Base-by-base conservation (phyloP, 2,113 vertebrate species). In the Mugil cephalus region DNA sequence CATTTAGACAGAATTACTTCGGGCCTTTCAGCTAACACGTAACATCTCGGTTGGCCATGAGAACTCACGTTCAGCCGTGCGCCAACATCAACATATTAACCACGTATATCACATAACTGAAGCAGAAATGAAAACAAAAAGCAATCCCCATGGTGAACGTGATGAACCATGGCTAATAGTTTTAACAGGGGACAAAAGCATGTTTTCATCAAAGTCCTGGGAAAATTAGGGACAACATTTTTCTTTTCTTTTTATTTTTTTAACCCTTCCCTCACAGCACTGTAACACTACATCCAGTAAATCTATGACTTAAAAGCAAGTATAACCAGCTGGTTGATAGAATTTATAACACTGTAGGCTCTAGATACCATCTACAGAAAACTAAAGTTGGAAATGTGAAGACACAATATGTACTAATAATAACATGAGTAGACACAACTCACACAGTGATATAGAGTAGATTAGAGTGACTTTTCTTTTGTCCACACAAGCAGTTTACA, bases 11-110 rank as follows among this genome's bases (percentile, higher is more conserved):
- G n/a, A 46, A 67, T 54, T 70, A 39, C 48, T 60, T 2, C 24
- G 24, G 24, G 24, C 2, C 69, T 69, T 70, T 66, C 38, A 74
- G 55, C 53, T 66, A 74, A 85, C 48, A 58, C 62, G 34, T 60
- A n/a, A 71, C 30, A 36, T 71, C 61, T 58, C 34, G 19, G 53
- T 60, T 74, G 46, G 65, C 51, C 52, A 45, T 61, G 59, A 77
- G 69, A 77, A 62, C 76, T 73, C 12, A 36, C 52, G 39, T 61
- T 43, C 17, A 36, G 53, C 7, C 3, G 40, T 55, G 58, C n/a
- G 67, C 84, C 70, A 80, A 77, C 46, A 19, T 61, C 60, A 86
- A 78, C 80, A 83, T 83, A 78, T 64, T 66, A 73, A 63, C 48
- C 67, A 58, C 54, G 54, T 60, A 70, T 66, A 75, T 79, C 61